phyloP scores from a whole-genome alignment of 2,888 invertebrate genomes.

The Temnothorax unifasciatus region DNA sequence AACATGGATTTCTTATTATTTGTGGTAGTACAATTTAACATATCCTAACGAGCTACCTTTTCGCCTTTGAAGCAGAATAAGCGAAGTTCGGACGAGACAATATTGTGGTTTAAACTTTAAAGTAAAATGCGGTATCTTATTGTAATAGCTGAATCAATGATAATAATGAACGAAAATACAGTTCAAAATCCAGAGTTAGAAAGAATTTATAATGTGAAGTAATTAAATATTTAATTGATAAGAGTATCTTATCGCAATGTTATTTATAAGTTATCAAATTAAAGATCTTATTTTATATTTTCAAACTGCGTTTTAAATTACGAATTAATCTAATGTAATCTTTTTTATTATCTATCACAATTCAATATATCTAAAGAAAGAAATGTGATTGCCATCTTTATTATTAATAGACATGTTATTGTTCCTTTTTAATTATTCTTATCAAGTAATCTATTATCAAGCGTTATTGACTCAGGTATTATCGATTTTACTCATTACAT shows the following conservation, averaged over 20 bases:
- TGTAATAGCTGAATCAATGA: background rate
- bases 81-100: conserved; percentile 38
- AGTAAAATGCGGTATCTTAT: conserved; percentile 5
- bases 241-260: background rate
- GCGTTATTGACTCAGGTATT: too few species aligned
- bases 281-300: background rate
- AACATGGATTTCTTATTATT: conserved; percentile 39
- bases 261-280: background rate
- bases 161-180: background rate
- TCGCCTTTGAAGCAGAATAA: conserved; percentile 8
- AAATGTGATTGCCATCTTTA: background rate
- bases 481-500: background rate
- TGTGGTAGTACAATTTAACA: conserved; percentile 31
- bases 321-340: background rate
- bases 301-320: background rate
- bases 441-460: background rate
- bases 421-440: background rate
- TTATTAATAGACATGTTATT: background rate
- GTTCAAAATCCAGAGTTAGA: background rate
- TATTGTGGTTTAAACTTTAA: conserved; percentile 10
- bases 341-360: background rate
- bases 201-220: background rate
- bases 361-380: background rate
- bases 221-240: conserved; percentile 4
- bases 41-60: conserved; percentile 36